Evolutionary conservation across 1,140 invertebrate species (phyloP).

Genomic region (Samia ricini): DNA sequence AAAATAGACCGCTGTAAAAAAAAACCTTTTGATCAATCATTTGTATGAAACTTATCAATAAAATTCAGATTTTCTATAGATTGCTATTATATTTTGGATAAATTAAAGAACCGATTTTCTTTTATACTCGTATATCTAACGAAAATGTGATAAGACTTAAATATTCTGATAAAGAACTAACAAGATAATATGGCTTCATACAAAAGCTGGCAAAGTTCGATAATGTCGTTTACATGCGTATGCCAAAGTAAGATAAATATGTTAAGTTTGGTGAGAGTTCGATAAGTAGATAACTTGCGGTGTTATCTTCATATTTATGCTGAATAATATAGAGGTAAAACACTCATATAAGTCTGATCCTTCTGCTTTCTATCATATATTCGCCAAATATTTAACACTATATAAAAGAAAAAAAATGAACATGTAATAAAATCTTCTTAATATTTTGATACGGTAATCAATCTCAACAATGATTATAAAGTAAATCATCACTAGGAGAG

Average conservation of each 20-base stretch:
- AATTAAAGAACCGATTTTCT: background rate
- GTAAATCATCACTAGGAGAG: too few relatives aligned
- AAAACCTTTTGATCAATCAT: too few relatives aligned
- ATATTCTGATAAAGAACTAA: conserved; percentile 2
- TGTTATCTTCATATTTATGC: conserved; percentile 25
- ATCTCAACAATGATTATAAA: too few relatives aligned
- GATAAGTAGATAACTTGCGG: conserved; percentile 28
- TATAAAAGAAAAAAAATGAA: too few relatives aligned
- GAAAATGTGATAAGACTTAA: background rate
- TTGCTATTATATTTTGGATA: background rate
- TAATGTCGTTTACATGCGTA: conserved; percentile 22
- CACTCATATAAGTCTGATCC: background rate
- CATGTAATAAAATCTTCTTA: too few relatives aligned
- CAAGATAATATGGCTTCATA: conserved; percentile 1
- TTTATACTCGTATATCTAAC: background rate
- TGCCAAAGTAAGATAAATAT: conserved; percentile 26
- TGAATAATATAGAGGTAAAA: conserved; percentile 8
- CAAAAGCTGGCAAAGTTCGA: conserved; percentile 7
- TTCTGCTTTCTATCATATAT: background rate
- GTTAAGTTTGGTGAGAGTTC: conserved; percentile 24
- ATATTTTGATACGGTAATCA: too few relatives aligned
- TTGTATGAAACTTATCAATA: too few relatives aligned
- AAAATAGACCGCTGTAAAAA: too few relatives aligned
- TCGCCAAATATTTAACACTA: too few relatives aligned
- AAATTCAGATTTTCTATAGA: background rate